Percentiles rank a stretch among this genome's conserved stretches.
Evolutionary conservation across 2,888 invertebrate genomes (phyloP).

Genomic region (Vesta saturnalis): DNA sequence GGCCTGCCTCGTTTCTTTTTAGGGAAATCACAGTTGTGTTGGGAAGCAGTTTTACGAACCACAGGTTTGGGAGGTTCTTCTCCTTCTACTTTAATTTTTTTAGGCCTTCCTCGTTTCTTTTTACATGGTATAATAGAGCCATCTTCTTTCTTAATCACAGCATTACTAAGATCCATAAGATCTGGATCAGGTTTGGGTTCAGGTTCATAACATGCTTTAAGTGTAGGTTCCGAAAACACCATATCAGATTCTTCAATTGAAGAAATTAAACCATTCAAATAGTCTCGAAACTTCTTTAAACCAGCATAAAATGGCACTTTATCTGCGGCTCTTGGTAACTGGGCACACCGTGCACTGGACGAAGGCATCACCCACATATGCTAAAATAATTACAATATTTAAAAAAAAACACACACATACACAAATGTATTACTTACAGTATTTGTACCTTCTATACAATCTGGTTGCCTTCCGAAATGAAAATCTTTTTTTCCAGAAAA

Average conservation of each 20-base stretch:
- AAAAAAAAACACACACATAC: neutral
- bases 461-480: slow-evolving; percentile 95
- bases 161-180: slow-evolving; percentile 64
- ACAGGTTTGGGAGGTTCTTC: slow-evolving; percentile 69
- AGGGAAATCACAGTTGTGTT: slow-evolving; percentile 69
- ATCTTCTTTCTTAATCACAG: slow-evolving; percentile 68
- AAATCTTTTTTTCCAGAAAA: slow-evolving; percentile 98
- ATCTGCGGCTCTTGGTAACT: slow-evolving; percentile 96
- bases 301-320: slow-evolving; percentile 98
- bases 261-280: slow-evolving; percentile 85
- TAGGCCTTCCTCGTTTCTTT: slow-evolving; percentile 91
- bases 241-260: slow-evolving; percentile 89
- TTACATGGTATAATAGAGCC: slow-evolving; percentile 77
- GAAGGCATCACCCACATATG: slow-evolving; percentile 99
- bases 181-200: slow-evolving; percentile 64
- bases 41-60: slow-evolving; percentile 63
- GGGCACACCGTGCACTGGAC: slow-evolving; percentile 96
- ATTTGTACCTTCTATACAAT: slow-evolving; percentile 91
- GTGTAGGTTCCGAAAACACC: slow-evolving; percentile 80
- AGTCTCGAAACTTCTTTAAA: slow-evolving; percentile 94
- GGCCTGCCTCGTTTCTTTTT: slow-evolving; percentile 91
- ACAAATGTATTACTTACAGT: slow-evolving; percentile 78
- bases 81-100: slow-evolving; percentile 80
- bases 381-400: slow-evolving; percentile 65
- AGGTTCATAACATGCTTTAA: slow-evolving; percentile 71